Evolutionary conservation across 2,113 vertebrate species (phyloP), one percentile per base, ranked within the genome.

Genomic region (Nothobranchius furzeri): DNA sequence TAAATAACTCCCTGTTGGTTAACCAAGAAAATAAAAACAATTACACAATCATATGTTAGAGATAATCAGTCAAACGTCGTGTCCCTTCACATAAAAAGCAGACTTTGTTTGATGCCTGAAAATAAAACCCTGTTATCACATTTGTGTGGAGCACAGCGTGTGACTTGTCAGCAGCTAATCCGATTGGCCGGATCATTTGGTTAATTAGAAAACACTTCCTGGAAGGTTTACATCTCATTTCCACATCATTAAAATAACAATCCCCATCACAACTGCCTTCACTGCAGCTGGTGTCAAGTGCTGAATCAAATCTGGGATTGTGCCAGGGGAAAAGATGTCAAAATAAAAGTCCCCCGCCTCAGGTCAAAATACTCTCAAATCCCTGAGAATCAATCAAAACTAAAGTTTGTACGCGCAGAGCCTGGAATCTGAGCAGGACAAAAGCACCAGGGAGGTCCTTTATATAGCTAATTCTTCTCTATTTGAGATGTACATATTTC

Each of bases 401-500:
- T 83, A 75, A 89, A 89, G 82, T 85, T 86, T 81, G 83, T 73
- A 70, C 67, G 71, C 3, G 49, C 50, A 14, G 70, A 67, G 71
- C 54, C 80, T 49, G 17, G 70, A 79, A 76, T 86, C 36, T 76
- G 75, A 87, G 84, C 70, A 75, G 82, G 73, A 87, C 82, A 83
- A 81, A 87, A 82, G 85, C 86, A 87, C 88, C 77, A 81, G 87
- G 85, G 83, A 85, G 77, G 78, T 81, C 80, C 82, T 75, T 90
- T 84, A 89, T 86, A 88, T 87, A 84, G 84, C 84, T 87, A 90
- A 91, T 87, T 88, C 73, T 77, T 67, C 62, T 81, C 73, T 81
- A 79, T 86, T 89, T 88, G 84, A 77, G 85, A 90, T 86, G 85
- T 89, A 89, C 82, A 89, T 88, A 88, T 92, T 90, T 89, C 82